These are phyloP conservation scores for Tetramorium parvispinum DNA, from an alignment of 1,140 invertebrate species.

Conservation along the genomic window DNA sequence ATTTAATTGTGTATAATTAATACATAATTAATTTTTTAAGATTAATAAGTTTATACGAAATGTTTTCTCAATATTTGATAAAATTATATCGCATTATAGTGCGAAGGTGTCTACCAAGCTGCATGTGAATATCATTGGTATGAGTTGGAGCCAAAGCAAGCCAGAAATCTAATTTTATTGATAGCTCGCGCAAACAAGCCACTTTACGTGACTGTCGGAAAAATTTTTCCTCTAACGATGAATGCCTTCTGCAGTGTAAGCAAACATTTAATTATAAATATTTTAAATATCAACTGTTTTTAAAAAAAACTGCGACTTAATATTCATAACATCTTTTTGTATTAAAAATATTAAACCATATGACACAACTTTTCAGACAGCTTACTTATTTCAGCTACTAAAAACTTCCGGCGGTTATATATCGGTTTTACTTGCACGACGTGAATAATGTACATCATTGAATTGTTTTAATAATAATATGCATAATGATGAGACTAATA, in stretches of 20 bases:
- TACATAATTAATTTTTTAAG: neutral
- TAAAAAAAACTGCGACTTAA: neutral
- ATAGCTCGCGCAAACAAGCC: conserved; percentile 44
- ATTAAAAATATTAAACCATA: neutral
- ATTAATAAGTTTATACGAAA: neutral
- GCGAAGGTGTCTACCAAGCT: conserved; percentile 15
- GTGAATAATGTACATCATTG: conserved; percentile 5
- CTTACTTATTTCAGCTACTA: conserved; percentile 48
- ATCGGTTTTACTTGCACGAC: conserved; percentile 37
- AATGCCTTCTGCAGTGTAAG: conserved; percentile 51
- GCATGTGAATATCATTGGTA: conserved; percentile 43
- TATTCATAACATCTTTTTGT: neutral
- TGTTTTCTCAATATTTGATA: neutral
- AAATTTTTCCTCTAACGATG: conserved; percentile 60
- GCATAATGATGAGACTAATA: neutral
- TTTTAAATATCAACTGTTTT: neutral
- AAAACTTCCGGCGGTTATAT: conserved; percentile 48
- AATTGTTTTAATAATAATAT: conserved; percentile 15
- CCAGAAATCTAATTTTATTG: conserved; percentile 52
- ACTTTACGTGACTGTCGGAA: conserved; percentile 56
- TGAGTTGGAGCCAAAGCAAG: conserved; percentile 19
- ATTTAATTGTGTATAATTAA: neutral
- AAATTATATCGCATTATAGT: neutral
- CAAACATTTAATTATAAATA: neutral
- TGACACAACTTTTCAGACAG: neutral